Evolutionary conservation across 2,797 vertebrate genomes (phyloP).

Genomic region (Paedocypris micromegethes): DNA sequence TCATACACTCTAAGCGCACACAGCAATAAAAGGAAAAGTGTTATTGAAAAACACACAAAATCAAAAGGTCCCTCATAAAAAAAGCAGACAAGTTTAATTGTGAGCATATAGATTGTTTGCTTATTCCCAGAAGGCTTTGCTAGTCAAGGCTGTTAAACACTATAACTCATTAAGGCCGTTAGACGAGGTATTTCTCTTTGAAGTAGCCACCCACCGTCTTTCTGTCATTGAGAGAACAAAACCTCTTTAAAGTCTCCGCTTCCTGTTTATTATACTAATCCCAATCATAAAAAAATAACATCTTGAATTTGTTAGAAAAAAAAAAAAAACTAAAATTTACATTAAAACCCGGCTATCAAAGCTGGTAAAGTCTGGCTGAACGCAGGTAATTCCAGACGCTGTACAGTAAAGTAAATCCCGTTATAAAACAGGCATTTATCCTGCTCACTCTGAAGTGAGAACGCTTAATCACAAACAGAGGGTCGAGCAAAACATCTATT

Average conservation of each 20-base stretch:
- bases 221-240: slow-evolving; percentile 66
- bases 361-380: not conserved
- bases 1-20: slow-evolving; percentile 26
- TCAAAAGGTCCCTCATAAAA: slow-evolving; percentile 56
- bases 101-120: slow-evolving; percentile 56
- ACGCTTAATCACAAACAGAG: slow-evolving; percentile 45
- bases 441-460: slow-evolving; percentile 28
- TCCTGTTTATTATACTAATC: slow-evolving; percentile 64
- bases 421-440: slow-evolving; percentile 42
- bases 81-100: slow-evolving; percentile 54
- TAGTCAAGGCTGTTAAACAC: slow-evolving; percentile 74
- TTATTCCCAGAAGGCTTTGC: slow-evolving; percentile 70
- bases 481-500: slow-evolving; percentile 43
- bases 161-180: slow-evolving; percentile 73
- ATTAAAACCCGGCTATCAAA: slow-evolving; percentile 40
- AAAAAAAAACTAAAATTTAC: slow-evolving; percentile 47
- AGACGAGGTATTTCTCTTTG: slow-evolving; percentile 70
- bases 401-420: slow-evolving; percentile 52
- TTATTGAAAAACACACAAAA: slow-evolving; percentile 49
- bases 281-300: slow-evolving; percentile 69
- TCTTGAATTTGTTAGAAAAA: slow-evolving; percentile 69
- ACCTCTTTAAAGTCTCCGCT: slow-evolving; percentile 59
- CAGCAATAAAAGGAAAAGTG: slow-evolving; percentile 48
- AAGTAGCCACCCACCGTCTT: slow-evolving; percentile 76
- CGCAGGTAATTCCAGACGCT: slow-evolving; percentile 45